Conservation (phyloP, 2,113 vertebrate species). For the Heterotilapia buettikoferi region DNA sequence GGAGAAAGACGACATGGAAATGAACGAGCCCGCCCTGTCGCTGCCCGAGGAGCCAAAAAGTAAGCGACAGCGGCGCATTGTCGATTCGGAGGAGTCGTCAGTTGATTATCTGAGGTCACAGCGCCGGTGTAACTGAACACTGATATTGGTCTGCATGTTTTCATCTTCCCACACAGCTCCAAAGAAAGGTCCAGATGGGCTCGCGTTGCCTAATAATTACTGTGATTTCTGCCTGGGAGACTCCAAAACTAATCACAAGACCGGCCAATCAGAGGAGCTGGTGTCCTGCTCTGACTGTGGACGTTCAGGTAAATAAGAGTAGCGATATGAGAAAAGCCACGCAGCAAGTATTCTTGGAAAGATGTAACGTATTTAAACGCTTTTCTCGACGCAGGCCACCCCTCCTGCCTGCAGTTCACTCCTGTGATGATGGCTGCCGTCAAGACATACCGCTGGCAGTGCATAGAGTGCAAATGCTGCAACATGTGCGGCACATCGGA, state of each 20-base stretch:
- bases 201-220: slow-evolving; percentile 93
- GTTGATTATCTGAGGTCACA: not conserved
- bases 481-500: slow-evolving; percentile 94
- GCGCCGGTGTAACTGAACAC: not conserved
- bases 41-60: slow-evolving; percentile 85
- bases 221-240: slow-evolving; percentile 96
- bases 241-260: slow-evolving; percentile 95
- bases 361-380: not conserved
- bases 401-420: slow-evolving; percentile 94
- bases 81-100: not conserved
- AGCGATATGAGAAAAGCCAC: not conserved
- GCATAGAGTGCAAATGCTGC: slow-evolving; percentile 98
- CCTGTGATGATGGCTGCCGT: slow-evolving; percentile 94
- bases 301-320: slow-evolving; percentile 78
- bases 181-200: slow-evolving; percentile 89
- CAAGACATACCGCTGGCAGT: slow-evolving; percentile 97
- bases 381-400: slow-evolving; percentile 74
- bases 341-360: not conserved
- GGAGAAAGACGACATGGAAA: slow-evolving; percentile 85
- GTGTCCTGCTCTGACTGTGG: slow-evolving; percentile 97
- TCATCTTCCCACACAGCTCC: slow-evolving; percentile 64
- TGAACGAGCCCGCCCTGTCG: slow-evolving; percentile 76
- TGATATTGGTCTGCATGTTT: not conserved
- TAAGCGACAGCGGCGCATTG: slow-evolving; percentile 46
- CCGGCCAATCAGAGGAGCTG: slow-evolving; percentile 87